Evolutionary conservation across 2,888 invertebrate species (phyloP).

Genomic region (Drosophila demipolita): DNA sequence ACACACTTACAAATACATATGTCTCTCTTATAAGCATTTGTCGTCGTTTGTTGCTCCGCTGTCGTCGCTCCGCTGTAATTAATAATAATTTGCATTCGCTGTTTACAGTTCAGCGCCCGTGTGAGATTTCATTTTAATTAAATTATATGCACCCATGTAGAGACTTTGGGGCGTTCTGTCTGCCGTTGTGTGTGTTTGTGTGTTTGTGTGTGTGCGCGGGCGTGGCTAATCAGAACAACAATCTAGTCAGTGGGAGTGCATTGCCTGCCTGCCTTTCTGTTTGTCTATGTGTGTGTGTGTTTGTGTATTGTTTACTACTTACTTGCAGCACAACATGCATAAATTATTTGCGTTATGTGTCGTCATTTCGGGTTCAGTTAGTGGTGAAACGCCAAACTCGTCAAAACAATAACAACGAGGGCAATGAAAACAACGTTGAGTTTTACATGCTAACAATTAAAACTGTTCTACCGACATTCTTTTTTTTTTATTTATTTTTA

Average conservation of each 20-base stretch:
- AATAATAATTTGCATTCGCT: conserved; percentile 80
- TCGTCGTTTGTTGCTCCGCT: conserved; percentile 58
- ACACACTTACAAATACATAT: conserved; percentile 36
- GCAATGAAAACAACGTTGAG: conserved; percentile 3
- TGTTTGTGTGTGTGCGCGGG: conserved; percentile 29
- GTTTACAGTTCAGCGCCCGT: conserved; percentile 79
- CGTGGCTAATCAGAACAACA: conserved; percentile 50
- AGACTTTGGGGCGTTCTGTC: conserved; percentile 22
- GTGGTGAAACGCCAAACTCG: conserved; percentile 17
- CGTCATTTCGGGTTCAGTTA: conserved; percentile 52
- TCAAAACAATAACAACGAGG: conserved; percentile 12
- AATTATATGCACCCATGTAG: conserved; percentile 58
- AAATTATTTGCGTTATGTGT: conserved; percentile 68
- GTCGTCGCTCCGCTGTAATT: conserved; percentile 69
- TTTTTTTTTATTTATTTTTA: too few species aligned
- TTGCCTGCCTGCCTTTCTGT: not conserved
- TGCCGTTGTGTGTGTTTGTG: not conserved
- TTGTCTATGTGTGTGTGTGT: conserved; percentile 1
- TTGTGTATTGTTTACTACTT: conserved; percentile 23
- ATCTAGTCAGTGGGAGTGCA: conserved; percentile 24
- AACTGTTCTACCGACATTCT: not conserved
- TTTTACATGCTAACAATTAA: conserved; percentile 6
- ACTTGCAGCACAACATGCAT: conserved; percentile 66
- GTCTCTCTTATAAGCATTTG: conserved; percentile 63
- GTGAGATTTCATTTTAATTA: conserved; percentile 80